Evolutionary conservation across 2,113 vertebrate species (phyloP).

Genomic region (Leptobrachium ailaonicum): DNA sequence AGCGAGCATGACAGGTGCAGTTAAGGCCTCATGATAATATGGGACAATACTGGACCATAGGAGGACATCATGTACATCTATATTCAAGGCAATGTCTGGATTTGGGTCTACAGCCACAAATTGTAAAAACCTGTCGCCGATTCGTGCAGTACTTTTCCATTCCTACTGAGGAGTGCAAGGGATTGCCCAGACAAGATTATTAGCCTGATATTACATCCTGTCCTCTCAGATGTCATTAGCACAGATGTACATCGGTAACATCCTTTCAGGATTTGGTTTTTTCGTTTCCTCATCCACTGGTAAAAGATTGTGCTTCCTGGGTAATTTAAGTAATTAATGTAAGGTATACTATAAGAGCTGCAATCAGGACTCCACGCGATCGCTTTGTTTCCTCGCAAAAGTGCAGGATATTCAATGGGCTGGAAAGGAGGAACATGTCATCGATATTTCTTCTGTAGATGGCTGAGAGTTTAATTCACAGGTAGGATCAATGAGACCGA

Average conservation of each 20-base stretch:
- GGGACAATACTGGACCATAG: too few species aligned
- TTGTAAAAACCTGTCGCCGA: slow-evolving; percentile 9
- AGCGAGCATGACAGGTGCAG: too few species aligned
- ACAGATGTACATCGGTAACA: slow-evolving; percentile 55
- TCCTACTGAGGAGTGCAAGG: slow-evolving; percentile 60
- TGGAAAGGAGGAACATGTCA: slow-evolving; percentile 39
- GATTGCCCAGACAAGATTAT: slow-evolving; percentile 66
- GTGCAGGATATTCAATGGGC: rapidly evolving
- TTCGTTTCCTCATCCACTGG: slow-evolving; percentile 46
- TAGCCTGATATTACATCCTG: slow-evolving; percentile 56
- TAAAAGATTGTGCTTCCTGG: slow-evolving; percentile 56
- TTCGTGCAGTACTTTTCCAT: slow-evolving; percentile 56
- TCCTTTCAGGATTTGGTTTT: neutral
- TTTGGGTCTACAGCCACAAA: neutral
- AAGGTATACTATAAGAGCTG: slow-evolving; percentile 59
- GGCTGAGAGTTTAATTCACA: slow-evolving; percentile 23
- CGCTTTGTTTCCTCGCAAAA: slow-evolving; percentile 35
- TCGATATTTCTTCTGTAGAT: slow-evolving; percentile 24
- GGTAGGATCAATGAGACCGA: slow-evolving; percentile 19
- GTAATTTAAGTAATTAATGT: slow-evolving; percentile 52
- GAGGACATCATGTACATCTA: too few species aligned
- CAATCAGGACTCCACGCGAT: slow-evolving; percentile 24
- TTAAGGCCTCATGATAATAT: too few species aligned
- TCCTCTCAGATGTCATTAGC: slow-evolving; percentile 60
- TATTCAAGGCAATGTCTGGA: too few species aligned